Base-by-base conservation (phyloP, 2,888 invertebrate genomes). In the Saturnia pavonia region DNA sequence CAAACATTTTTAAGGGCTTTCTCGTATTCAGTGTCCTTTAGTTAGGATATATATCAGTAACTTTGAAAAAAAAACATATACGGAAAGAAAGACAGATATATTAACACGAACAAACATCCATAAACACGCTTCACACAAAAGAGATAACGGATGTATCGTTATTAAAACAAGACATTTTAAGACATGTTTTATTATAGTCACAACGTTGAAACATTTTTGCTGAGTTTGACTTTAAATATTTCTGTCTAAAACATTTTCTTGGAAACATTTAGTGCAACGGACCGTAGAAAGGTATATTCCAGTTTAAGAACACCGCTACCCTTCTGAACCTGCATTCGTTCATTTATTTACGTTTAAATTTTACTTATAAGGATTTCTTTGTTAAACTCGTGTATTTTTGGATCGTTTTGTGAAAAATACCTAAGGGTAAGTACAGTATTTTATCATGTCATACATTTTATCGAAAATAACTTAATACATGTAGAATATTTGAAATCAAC, bases 271-370 rank as follows among this genome's bases (percentile, higher is more conserved):
- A 34, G 48, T 48, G 68, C 68, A 71, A 48, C 48, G 68, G 65
- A 60, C 68, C 68, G 68, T 45, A 68, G 63, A 70, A 71, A 68
- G 71, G 71, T 65, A 48, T 68, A 34, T 22, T n/a, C n/a, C n/a
- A 45, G 25, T 71, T 71, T 68, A 65, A 63, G 60, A 71, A 51
- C 51, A 48, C 71, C 63, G 70, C 48, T 68, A 60, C 40, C 68
- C 68, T 68, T 68, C 43, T 63, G 63, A 63, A 45, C 40, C 48
- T 45, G 19, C 45, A 40, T n/a, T n/a, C n/a, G 34, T 68, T n/a
- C 60, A 68, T 68, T 67, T 70, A 68, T 60, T 68, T 68, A 68
- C 68, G 43, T 70, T 71, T 68, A 71, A 68, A 68, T 51, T 63
- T 60, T 48, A 54, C 68, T 34, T 25, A 68, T 68, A 27, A 48